Evolutionary conservation across 2,113 vertebrate species (phyloP).

Genomic region (Hyperoodon ampullatus): DNA sequence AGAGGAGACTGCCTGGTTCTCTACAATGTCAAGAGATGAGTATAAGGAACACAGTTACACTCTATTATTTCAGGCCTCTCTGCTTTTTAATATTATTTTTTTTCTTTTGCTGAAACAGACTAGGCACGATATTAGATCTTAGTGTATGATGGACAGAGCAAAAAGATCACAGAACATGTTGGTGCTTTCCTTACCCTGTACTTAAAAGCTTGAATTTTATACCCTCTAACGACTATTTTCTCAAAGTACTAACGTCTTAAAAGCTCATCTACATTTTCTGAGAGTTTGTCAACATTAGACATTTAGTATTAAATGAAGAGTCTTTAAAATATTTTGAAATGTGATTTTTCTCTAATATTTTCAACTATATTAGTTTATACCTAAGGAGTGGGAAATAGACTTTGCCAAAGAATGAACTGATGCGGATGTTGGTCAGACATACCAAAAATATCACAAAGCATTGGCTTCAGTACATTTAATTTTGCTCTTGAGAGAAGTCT

Average conservation of each 20-base stretch:
- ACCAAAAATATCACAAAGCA: background rate
- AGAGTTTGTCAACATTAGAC: background rate
- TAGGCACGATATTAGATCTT: background rate
- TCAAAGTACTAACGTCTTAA: background rate
- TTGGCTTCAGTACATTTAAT: background rate
- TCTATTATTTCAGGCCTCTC: background rate
- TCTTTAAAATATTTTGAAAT: background rate
- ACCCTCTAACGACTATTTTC: background rate
- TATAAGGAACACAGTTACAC: background rate
- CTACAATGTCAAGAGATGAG: background rate
- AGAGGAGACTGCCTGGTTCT: background rate
- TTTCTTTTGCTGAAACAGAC: background rate
- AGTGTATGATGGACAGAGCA: background rate
- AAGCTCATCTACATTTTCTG: background rate
- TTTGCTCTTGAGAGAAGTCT: background rate
- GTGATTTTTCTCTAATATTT: background rate
- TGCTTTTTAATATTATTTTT: background rate
- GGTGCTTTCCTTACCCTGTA: background rate
- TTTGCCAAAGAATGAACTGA: background rate
- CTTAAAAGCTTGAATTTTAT: background rate
- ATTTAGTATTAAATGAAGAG: background rate
- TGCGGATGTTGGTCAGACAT: background rate
- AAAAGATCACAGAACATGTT: background rate
- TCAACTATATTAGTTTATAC: background rate
- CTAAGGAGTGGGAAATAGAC: background rate